Base-by-base conservation (phyloP, 2,888 invertebrate species). In the Dicycla oo region DNA sequence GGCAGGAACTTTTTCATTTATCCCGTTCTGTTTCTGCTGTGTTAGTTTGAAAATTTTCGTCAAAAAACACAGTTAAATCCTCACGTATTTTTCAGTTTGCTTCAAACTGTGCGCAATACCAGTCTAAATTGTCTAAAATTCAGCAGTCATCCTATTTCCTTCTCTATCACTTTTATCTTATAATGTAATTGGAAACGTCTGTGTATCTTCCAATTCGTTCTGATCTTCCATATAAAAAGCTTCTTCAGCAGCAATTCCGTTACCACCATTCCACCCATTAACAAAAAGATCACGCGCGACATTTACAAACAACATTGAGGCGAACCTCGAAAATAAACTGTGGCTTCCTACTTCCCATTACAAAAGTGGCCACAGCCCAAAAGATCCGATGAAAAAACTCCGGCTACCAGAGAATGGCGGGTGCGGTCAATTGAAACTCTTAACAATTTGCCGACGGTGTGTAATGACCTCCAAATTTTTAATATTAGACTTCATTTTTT, bases 401-500 rank as follows among this genome's bases (percentile, higher is more conserved):
- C 69, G 80, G 74, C 84, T 75, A 82, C 85, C 85, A 86, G 83
- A 75, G 84, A 85, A 84, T 78, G 68, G 75, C 74, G 66, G 68
- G 73, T 58, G 70, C 82, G 74, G 77, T 75, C 85, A 84, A 82
- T 84, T 85, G 78, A 82, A 87, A 86, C 84, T 86, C 86, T 85
- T 86, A 77, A 86, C 83, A 84, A 86, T 86, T 84, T 73, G 53
- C 70, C 65, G 53, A 68, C 79, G 81, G 80, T 74, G 78, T 81
- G 81, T 78, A 74, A 82, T 84, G 83, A 76, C 75, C 82, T 63
- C 73, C 82, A 83, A 88, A 87, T 86, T 84, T 89, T 89, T 87
- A 80, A 90, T 89, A 88, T 79, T 74, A 76, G 78, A 77, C 81
- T 79, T 78, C 74, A 79, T 84, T 87, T 87, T 82, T 86, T 81